Evolutionary conservation across 2,113 vertebrate species (phyloP).

Genomic region (Onychorhynchus coronatus): DNA sequence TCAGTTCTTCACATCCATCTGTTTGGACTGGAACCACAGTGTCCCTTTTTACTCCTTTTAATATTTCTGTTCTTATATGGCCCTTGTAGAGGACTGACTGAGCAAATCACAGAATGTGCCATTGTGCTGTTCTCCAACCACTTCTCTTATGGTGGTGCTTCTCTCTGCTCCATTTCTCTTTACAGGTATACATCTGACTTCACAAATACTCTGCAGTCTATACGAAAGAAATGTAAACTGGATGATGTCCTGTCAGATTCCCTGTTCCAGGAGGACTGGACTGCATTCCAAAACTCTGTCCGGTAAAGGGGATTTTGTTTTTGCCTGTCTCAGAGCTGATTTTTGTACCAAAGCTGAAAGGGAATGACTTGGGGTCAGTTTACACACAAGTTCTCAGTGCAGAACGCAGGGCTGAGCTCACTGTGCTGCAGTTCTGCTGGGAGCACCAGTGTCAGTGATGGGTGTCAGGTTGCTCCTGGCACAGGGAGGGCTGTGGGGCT

Average conservation of each 20-base stretch:
- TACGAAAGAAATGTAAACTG: constrained; percentile 90
- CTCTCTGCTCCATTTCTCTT: not conserved
- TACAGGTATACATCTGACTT: constrained; percentile 89
- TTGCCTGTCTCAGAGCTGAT: not conserved
- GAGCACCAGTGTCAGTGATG: not conserved
- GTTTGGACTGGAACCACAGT: not conserved
- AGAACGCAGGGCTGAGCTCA: not conserved
- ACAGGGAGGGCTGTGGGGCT: not conserved
- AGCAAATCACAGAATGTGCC: not conserved
- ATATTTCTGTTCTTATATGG: not conserved
- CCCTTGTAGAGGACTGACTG: not conserved
- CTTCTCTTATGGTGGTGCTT: not conserved
- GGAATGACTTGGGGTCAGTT: not conserved
- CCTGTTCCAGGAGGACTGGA: constrained; percentile 94
- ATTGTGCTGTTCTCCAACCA: not conserved
- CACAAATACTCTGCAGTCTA: constrained; percentile 86
- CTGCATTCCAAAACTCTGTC: constrained; percentile 91
- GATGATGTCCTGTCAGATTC: constrained; percentile 80
- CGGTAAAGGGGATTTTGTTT: constrained; percentile 70
- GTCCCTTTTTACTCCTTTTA: not conserved
- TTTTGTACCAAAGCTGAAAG: not conserved
- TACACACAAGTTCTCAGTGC: not conserved
- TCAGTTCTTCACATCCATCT: not conserved
- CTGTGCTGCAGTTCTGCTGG: not conserved
- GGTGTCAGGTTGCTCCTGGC: constrained; percentile 2